These are phyloP conservation scores for Dolichallabes microphthalmus DNA, from an alignment of 2,113 vertebrate species.

Conservation along the genomic window DNA sequence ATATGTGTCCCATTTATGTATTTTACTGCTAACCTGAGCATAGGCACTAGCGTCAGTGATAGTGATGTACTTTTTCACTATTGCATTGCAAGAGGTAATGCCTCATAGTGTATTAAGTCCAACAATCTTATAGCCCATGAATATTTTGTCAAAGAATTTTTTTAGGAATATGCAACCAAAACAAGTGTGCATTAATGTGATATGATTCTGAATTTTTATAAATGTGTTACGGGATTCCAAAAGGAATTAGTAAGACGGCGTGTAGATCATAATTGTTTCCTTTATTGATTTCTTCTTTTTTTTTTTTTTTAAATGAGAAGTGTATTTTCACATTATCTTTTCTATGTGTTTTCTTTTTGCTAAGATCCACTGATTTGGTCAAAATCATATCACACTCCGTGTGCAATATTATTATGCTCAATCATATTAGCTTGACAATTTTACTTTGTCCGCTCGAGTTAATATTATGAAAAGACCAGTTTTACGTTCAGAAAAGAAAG, in stretches of 20 bases:
- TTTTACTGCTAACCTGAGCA: conserved; percentile 47
- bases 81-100: conserved; percentile 65
- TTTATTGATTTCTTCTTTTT: conserved; percentile 1
- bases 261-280: not conserved
- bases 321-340: conserved; percentile 48
- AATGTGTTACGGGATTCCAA: conserved; percentile 46
- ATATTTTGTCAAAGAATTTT: conserved; percentile 70
- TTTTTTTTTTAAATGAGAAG: conserved; percentile 11
- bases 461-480: conserved; percentile 64
- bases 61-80: conserved; percentile 55
- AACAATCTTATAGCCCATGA: conserved; percentile 70
- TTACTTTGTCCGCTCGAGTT: conserved; percentile 67
- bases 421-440: conserved; percentile 68
- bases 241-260: conserved; percentile 9
- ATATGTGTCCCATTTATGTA: conserved; percentile 58
- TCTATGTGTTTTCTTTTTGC: conserved; percentile 54
- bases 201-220: conserved; percentile 65
- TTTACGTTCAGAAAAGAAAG: conserved; percentile 51
- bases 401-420: conserved; percentile 77
- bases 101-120: conserved; percentile 65
- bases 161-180: conserved; percentile 81
- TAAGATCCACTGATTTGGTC: conserved; percentile 54
- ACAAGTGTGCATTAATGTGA: conserved; percentile 80
- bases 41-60: conserved; percentile 50
- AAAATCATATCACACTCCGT: conserved; percentile 67